Conservation (phyloP, 1,140 invertebrate genomes). For the Solen grandis region DNA sequence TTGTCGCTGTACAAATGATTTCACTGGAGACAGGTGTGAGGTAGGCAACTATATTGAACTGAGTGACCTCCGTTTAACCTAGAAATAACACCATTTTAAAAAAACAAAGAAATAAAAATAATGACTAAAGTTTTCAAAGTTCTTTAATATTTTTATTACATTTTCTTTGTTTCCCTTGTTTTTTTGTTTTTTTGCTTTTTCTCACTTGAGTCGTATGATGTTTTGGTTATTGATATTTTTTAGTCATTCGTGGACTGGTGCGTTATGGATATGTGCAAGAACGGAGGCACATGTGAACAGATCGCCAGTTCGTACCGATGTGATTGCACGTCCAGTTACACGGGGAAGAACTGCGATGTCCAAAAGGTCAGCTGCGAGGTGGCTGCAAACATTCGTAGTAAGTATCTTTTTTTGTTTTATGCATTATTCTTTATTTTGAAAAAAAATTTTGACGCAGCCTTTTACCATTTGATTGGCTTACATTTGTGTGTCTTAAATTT, state of each 20-base stretch:
- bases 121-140: too few species aligned
- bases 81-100: too few species aligned
- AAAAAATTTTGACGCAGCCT: too few species aligned
- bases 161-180: too few species aligned
- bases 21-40: slow-evolving; percentile 54
- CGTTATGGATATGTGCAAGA: slow-evolving; percentile 87
- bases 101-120: too few species aligned
- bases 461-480: too few species aligned
- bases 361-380: slow-evolving; percentile 86
- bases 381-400: slow-evolving; percentile 89
- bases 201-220: not conserved
- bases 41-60: not conserved
- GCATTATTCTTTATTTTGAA: too few species aligned
- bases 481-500: too few species aligned
- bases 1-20: slow-evolving; percentile 93
- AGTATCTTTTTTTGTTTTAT: not conserved
- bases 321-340: slow-evolving; percentile 91
- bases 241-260: slow-evolving; percentile 74
- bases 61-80: too few species aligned
- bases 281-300: slow-evolving; percentile 87
- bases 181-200: too few species aligned
- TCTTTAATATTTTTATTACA: too few species aligned
- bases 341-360: slow-evolving; percentile 95
- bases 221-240: slow-evolving; percentile 8
- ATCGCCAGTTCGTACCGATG: slow-evolving; percentile 87